Conservation (phyloP, 1,140 invertebrate species). For the Akabosia matsudoensis region DNA sequence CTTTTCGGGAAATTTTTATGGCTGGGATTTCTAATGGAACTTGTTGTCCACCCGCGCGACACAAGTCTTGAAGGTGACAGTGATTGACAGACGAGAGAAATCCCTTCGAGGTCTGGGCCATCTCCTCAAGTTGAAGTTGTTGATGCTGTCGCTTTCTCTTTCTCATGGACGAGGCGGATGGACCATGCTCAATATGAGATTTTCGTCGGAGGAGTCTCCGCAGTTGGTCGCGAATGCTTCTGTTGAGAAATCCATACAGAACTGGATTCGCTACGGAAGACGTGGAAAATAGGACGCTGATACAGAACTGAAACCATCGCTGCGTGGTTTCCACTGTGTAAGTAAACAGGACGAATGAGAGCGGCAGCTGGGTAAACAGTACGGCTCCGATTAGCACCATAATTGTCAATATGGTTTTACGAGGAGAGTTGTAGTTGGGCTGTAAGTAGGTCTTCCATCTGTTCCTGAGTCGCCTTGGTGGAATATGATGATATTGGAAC, state of each 20-base stretch:
- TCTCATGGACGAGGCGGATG: not conserved
- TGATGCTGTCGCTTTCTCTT: slow-evolving; percentile 14
- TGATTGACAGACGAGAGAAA: not conserved
- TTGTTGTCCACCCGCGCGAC: not conserved
- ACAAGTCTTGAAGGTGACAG: slow-evolving; percentile 8
- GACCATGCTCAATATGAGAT: not conserved
- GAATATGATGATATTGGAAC: slow-evolving; percentile 7
- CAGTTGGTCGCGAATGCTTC: slow-evolving; percentile 38
- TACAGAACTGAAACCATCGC: slow-evolving; percentile 18
- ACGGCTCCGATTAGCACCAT: slow-evolving; percentile 36
- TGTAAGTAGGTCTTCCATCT: slow-evolving; percentile 39
- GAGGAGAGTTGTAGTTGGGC: slow-evolving; percentile 39
- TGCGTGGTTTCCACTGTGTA: slow-evolving; percentile 5
- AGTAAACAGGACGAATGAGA: slow-evolving; percentile 30
- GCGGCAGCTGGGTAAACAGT: slow-evolving; percentile 38
- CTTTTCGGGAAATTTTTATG: slow-evolving; percentile 29
- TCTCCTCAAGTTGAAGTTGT: slow-evolving; percentile 8
- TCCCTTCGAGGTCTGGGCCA: not conserved
- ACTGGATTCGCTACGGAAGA: slow-evolving; percentile 39
- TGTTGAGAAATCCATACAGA: slow-evolving; percentile 44
- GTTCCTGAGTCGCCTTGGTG: not conserved
- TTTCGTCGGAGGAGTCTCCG: slow-evolving; percentile 34
- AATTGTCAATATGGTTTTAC: slow-evolving; percentile 41
- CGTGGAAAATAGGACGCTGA: slow-evolving; percentile 29
- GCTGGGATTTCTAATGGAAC: not conserved